Base-by-base conservation (phyloP, 2,888 invertebrate species). In the Pedicia rivosa region DNA sequence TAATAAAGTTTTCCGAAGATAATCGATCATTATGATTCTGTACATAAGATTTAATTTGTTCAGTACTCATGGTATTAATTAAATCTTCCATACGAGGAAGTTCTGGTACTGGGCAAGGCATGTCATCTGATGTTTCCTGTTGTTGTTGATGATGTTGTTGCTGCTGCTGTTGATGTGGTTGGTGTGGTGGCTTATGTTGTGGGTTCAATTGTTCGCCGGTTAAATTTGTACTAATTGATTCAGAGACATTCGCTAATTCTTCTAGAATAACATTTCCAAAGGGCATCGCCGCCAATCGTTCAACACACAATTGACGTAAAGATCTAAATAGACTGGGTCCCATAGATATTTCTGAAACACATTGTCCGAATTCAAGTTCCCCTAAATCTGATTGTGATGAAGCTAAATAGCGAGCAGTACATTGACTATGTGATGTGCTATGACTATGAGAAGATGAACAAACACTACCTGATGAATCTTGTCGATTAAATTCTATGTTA, bases 251-350 rank as follows among this genome's bases (percentile, higher is more conserved):
- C 19, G 77, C 77, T 28, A 78, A 52, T 54, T 78, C 78, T 57
- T 75, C 72, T 41, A 79, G 57, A 44, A 82, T 67, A 49, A 72
- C 72, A 15, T 66, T 62, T 34, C 82, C 82, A 52, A 69, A 78
- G 4, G 81, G 81, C 52, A 79, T 64, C 5, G 70, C 65, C 13
- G 74, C 63, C 8, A 83, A 65, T 44, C 64, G 71, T 46, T 65
- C 67, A 26, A 80, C 64, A 53, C 79, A 79, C 24, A 78, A 56
- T 46, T 77, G 71, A 47, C 70, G 68, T 38, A 83, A 56, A 20
- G 68, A 61, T 34, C 61, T 59, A 45, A 50, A 51, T 36, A 51
- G 45, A 30, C 17, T 17, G 19, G 16, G 17, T 14, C 17, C 13
- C 14, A 20, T 20, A 32, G 13, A 20, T 22, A 20, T 19, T 31